Evolutionary conservation across 1,140 invertebrate genomes (phyloP).

Genomic region (Gyrodactylus bullatarudis): DNA sequence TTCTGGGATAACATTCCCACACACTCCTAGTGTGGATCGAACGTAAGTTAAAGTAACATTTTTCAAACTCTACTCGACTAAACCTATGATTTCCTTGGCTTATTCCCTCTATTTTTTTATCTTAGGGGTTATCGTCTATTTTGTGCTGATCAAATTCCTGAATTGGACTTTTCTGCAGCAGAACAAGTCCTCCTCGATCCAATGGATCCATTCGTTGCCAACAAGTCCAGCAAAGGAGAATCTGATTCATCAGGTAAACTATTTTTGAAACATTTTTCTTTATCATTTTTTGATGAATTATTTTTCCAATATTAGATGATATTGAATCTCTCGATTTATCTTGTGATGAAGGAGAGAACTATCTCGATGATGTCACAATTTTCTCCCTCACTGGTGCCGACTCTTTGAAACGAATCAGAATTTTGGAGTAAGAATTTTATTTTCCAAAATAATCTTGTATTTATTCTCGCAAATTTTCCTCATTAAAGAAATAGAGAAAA

Average conservation of each 20-base stretch:
- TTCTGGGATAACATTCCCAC: background rate
- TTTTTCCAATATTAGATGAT: background rate
- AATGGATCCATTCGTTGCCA: background rate
- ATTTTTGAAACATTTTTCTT: no score
- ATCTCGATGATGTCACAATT: background rate
- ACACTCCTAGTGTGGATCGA: background rate
- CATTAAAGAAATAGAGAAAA: no score
- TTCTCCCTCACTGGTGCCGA: background rate
- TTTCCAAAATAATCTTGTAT: background rate
- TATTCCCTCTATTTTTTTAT: background rate
- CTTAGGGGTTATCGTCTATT: background rate
- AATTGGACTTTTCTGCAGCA: background rate
- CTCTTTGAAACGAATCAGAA: background rate
- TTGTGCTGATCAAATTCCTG: background rate
- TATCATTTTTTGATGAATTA: no score
- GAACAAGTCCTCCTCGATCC: background rate
- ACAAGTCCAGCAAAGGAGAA: no score
- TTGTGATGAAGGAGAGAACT: background rate
- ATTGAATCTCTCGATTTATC: background rate
- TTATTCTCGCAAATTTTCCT: background rate
- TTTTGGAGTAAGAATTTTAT: constrained; percentile 1
- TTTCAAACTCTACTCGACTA: background rate
- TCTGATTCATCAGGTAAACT: no score
- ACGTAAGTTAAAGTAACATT: background rate
- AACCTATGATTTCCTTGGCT: no score